A percentile compares a stretch with the other conserved stretches of the same genome.
phyloP scores from a whole-genome alignment of 2,113 vertebrate species.

The Naja naja region DNA sequence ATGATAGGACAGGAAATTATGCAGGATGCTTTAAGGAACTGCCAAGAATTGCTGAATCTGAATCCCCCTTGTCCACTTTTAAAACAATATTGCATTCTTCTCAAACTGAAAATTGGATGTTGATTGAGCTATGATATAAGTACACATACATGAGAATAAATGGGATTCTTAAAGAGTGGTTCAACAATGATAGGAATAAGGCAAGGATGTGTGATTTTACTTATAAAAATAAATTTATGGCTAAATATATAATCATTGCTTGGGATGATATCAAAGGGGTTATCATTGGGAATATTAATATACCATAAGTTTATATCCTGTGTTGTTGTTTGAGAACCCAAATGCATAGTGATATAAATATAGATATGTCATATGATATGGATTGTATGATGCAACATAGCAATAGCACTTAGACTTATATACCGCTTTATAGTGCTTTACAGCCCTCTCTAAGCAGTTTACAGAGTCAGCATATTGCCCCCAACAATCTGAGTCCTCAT shows the following conservation, averaged over 20 bases:
- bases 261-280: background rate
- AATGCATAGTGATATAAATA: background rate
- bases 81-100: background rate
- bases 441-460: too few relatives aligned
- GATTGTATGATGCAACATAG: background rate
- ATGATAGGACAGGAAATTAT: background rate
- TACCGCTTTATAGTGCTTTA: too few relatives aligned
- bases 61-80: background rate
- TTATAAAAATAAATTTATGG: background rate
- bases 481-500: too few relatives aligned
- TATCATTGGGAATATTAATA: background rate
- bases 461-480: too few relatives aligned
- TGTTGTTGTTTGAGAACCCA: background rate
- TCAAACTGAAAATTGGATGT: background rate
- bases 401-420: too few relatives aligned
- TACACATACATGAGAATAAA: background rate
- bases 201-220: background rate
- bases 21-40: background rate
- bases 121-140: background rate
- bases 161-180: background rate
- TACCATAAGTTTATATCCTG: background rate
- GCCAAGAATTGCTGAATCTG: background rate
- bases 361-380: background rate
- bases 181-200: background rate
- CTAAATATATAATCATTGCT: background rate